Evolutionary conservation across 2,888 invertebrate genomes (phyloP).

Genomic region (Oxyscelio sp.): DNA sequence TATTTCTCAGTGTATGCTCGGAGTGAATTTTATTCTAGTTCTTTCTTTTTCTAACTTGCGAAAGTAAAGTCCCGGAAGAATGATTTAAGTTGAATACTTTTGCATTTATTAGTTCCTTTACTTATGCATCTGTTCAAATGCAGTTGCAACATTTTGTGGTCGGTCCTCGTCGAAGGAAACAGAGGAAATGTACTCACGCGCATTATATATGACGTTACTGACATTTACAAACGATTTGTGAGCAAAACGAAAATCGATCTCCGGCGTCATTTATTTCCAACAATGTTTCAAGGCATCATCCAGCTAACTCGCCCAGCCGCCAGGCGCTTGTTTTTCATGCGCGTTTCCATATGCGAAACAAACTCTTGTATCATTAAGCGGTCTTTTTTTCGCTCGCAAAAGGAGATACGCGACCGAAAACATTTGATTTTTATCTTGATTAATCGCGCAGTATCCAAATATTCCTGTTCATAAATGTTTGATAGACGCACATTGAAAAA

Average conservation of each 20-base stretch:
- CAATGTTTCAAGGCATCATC: conserved; percentile 58
- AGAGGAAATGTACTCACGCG: conserved; percentile 17
- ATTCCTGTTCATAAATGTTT: not conserved
- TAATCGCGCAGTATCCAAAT: not conserved
- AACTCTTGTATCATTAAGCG: conserved; percentile 31
- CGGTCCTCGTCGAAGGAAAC: conserved; percentile 26
- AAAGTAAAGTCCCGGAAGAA: too few relatives aligned
- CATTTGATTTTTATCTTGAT: not conserved
- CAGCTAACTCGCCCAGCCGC: conserved; percentile 45
- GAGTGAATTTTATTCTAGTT: too few relatives aligned
- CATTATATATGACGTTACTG: conserved; percentile 68
- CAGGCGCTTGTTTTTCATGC: conserved; percentile 28
- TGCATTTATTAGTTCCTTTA: not conserved
- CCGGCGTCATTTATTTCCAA: conserved; percentile 61
- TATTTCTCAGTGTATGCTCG: too few relatives aligned
- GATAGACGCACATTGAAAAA: not conserved
- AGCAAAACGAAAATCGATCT: conserved; percentile 73
- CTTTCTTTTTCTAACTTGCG: too few relatives aligned
- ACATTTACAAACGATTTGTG: conserved; percentile 71
- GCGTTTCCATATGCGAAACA: conserved; percentile 36
- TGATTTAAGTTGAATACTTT: not conserved
- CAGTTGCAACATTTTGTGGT: conserved; percentile 18
- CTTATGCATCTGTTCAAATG: not conserved
- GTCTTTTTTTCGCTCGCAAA: not conserved
- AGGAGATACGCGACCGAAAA: conserved; percentile 20